Base-by-base conservation (phyloP, 2,888 invertebrate species). In the Ormyrus rosae region DNA sequence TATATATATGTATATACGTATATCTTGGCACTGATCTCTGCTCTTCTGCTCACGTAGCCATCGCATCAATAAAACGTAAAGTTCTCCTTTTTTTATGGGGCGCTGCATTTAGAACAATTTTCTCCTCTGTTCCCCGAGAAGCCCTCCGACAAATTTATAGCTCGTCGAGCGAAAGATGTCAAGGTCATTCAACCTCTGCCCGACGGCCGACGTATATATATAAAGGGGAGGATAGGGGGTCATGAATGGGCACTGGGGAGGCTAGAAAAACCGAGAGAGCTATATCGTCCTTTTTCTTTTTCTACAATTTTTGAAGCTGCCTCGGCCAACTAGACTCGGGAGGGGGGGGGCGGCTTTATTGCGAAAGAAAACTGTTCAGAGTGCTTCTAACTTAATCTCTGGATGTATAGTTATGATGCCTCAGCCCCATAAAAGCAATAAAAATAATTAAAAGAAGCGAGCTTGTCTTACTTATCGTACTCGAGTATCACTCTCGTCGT, bases 131-230 rank as follows among this genome's bases (percentile, higher is more conserved):
- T 60, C n/a, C 11, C 0, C n/a, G 48, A 11, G 63, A 11, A 19
- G 50, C 13, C 48, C 53, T 13, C 9, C 56, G 51, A 50, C 56
- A 46, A 76, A 76, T 80, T 69, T 72, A 80, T 45, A 67, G 68
- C 58, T 58, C 61, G 65, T 60, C 74, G 53, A 13, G 6, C 13
- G 11, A 67, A 67, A 71, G 50, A 58, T 70, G 75, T 72, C 76
- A 80, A 80, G 80, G 80, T 80, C 71, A n/a, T 75, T 80, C 67
- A 75, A 75, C 70, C 19, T 60, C 48, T 48, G 11, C 19, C 45
- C 67, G 63, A 11, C 46, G 56, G 63, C 61, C 64, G 11, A 34
- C 11, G n/a, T 6, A 11, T 13, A 45, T 55, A 7, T 55, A n/a
- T 53, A 11, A 51, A n/a, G 34, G 34, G 34, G 34, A 34, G 34